Evolutionary conservation across 2,797 vertebrate genomes (phyloP).

Genomic region (Centroberyx gerrardi): DNA sequence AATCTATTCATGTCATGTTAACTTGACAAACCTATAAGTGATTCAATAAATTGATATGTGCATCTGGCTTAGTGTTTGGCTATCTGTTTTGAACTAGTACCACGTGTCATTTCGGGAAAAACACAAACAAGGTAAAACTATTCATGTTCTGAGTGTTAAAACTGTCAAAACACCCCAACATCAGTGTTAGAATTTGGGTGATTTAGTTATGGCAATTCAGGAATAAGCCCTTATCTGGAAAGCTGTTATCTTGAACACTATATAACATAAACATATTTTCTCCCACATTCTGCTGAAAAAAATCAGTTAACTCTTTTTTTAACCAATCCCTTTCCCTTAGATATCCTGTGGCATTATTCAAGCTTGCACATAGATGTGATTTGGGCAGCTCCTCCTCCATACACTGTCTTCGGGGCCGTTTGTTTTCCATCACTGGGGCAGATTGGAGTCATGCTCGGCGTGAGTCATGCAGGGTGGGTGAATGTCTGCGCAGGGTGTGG

Average conservation of each 20-base stretch:
- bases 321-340: slow-evolving; percentile 54
- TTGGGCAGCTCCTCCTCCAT: slow-evolving; percentile 56
- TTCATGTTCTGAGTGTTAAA: too few relatives aligned
- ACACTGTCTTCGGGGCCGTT: slow-evolving; percentile 69
- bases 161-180: too few relatives aligned
- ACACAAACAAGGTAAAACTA: not conserved
- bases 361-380: slow-evolving; percentile 63
- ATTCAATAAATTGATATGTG: slow-evolving; percentile 5
- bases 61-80: not conserved
- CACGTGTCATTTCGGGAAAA: not conserved
- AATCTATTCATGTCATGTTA: slow-evolving; percentile 25
- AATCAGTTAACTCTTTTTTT: slow-evolving; percentile 15
- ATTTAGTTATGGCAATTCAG: too few relatives aligned
- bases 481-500: slow-evolving; percentile 81
- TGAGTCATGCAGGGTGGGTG: slow-evolving; percentile 83
- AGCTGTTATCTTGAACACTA: slow-evolving; percentile 33
- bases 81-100: not conserved
- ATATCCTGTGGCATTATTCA: slow-evolving; percentile 52
- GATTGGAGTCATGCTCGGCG: slow-evolving; percentile 72
- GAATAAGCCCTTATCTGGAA: not conserved
- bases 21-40: slow-evolving; percentile 22
- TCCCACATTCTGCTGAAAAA: slow-evolving; percentile 25
- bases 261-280: slow-evolving; percentile 31
- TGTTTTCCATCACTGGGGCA: slow-evolving; percentile 75
- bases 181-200: too few relatives aligned